Percentiles rank a stretch among this genome's conserved stretches.
These are phyloP conservation scores for Atrichornis clamosus DNA, from an alignment of 2,113 vertebrate species.

Conservation along the genomic window DNA sequence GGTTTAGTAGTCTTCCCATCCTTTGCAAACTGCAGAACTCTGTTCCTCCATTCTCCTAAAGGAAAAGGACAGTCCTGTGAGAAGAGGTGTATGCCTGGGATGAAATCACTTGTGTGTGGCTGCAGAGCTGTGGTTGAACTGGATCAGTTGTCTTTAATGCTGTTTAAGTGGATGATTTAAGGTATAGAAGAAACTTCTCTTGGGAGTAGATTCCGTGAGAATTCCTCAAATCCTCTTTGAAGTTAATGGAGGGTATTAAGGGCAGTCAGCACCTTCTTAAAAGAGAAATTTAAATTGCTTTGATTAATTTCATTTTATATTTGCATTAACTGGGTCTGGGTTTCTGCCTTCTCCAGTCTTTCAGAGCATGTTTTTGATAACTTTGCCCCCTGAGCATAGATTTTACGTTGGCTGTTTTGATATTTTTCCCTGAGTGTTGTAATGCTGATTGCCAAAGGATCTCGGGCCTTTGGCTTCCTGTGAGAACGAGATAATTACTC, in stretches of 20 bases:
- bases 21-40: not conserved
- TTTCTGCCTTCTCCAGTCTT: not conserved
- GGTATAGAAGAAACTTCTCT: not conserved
- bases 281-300: slow-evolving; percentile 37
- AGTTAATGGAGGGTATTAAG: slow-evolving; percentile 22
- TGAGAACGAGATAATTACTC: slow-evolving; percentile 64
- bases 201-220: slow-evolving; percentile 23
- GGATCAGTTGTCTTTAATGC: not conserved
- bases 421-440: slow-evolving; percentile 30
- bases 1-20: not conserved
- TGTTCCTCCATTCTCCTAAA: not conserved
- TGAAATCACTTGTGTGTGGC: not conserved
- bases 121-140: not conserved
- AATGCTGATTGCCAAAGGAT: slow-evolving; percentile 44
- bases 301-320: not conserved
- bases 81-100: not conserved
- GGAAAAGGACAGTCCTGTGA: not conserved
- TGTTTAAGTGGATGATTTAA: not conserved
- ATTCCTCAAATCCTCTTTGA: slow-evolving; percentile 35
- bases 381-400: slow-evolving; percentile 10
- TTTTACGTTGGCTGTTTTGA: slow-evolving; percentile 9
- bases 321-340: not conserved
- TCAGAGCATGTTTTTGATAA: slow-evolving; percentile 10
- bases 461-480: slow-evolving; percentile 59
- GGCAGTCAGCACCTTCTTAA: slow-evolving; percentile 15